Evolutionary conservation across 2,797 vertebrate genomes (phyloP).

Genomic region (Hippocampus kuda): DNA sequence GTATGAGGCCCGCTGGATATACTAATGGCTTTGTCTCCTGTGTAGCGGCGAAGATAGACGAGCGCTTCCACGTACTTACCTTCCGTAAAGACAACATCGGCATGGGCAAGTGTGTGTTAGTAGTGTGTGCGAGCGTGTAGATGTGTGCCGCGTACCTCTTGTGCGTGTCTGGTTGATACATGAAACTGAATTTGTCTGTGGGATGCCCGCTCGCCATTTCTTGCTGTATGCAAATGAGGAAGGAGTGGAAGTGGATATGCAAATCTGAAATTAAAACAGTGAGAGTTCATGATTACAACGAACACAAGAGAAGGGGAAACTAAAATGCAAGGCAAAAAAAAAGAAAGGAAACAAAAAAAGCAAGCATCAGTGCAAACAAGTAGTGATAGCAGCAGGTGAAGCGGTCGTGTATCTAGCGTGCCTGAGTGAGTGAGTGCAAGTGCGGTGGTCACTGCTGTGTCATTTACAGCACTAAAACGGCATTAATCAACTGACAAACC

Average conservation of each 20-base stretch:
- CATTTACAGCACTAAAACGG: conserved; percentile 6
- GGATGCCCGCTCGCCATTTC: conserved; percentile 73
- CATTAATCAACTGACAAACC: background rate
- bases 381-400: conserved; percentile 48
- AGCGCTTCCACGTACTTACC: conserved; percentile 38
- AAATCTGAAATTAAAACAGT: conserved; percentile 77
- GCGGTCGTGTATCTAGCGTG: conserved; percentile 13
- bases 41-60: background rate
- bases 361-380: conserved; percentile 58
- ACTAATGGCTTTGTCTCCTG: background rate
- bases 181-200: conserved; percentile 77
- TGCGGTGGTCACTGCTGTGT: conserved; percentile 12
- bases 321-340: conserved; percentile 3
- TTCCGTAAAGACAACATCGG: conserved; percentile 20
- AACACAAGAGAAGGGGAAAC: conserved; percentile 47
- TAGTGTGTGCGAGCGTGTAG: conserved; percentile 40
- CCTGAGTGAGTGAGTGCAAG: conserved; percentile 21
- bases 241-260: conserved; percentile 73
- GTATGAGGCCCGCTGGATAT: background rate
- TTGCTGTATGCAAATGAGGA: conserved; percentile 74
- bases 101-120: conserved; percentile 18
- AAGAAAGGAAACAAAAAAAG: conserved; percentile 39
- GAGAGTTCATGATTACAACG: conserved; percentile 71
- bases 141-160: conserved; percentile 65
- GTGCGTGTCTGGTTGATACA: conserved; percentile 71